Evolutionary conservation across 2,113 vertebrate species (phyloP).

Genomic region (Mesoclemmys tuberculata): DNA sequence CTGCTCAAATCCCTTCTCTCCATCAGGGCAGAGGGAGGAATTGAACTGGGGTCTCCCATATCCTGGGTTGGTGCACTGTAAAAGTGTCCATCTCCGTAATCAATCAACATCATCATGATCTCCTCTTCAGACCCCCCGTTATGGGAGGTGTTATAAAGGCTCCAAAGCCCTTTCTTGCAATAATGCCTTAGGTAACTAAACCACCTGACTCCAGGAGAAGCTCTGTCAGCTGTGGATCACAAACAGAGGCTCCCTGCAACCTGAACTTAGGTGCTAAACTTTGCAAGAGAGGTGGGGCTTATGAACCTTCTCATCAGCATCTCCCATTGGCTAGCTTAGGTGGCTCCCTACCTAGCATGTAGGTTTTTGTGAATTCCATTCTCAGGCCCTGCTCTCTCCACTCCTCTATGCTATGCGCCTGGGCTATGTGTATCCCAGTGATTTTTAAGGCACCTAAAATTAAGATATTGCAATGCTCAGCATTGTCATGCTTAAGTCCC

Average conservation of each 20-base stretch:
- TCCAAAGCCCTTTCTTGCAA: background rate
- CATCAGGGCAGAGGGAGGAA: background rate
- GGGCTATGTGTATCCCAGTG: background rate
- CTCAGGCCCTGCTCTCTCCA: background rate
- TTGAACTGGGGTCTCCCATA: background rate
- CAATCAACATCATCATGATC: background rate
- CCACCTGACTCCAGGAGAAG: background rate
- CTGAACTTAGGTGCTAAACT: background rate
- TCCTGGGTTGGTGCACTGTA: background rate
- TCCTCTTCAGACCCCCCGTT: background rate
- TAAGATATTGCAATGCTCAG: background rate
- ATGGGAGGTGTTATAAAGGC: background rate
- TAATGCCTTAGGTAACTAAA: background rate
- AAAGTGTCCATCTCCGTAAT: background rate
- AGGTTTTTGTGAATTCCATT: background rate
- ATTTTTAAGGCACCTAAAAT: background rate
- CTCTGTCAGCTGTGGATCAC: background rate
- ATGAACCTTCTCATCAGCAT: background rate
- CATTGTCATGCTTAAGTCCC: background rate
- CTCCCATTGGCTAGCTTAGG: too few species aligned
- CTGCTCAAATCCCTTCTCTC: background rate
- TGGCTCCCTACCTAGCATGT: background rate
- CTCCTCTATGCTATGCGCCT: too few species aligned
- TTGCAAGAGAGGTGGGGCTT: background rate
- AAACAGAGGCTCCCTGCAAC: background rate